Conservation (phyloP, 2,113 vertebrate genomes). For the Dolichallabes microphthalmus region DNA sequence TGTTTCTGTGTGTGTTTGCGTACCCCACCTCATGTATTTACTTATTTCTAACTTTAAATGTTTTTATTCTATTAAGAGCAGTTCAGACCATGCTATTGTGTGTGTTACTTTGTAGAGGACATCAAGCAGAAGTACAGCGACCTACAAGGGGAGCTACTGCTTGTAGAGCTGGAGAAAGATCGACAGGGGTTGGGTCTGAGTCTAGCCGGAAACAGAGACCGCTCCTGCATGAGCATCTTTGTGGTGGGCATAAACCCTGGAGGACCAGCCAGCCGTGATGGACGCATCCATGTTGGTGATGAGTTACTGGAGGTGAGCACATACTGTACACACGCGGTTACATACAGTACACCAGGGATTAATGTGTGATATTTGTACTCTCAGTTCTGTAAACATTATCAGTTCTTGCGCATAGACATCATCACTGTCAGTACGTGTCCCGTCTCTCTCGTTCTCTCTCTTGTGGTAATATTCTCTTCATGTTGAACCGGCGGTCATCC, state of each 20-base stretch:
- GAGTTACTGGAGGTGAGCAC: conserved; percentile 88
- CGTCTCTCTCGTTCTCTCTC: conserved; percentile 14
- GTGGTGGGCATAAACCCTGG: conserved; percentile 89
- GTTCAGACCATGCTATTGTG: background rate
- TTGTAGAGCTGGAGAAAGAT: conserved; percentile 95
- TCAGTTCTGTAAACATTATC: conserved; percentile 5
- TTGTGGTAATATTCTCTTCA: conserved; percentile 26
- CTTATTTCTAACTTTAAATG: too few species aligned
- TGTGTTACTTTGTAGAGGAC: conserved; percentile 74
- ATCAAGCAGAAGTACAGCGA: conserved; percentile 92
- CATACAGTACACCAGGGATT: background rate
- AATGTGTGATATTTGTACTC: background rate
- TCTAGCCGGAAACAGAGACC: conserved; percentile 91
- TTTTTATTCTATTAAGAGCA: background rate
- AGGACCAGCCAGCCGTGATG: conserved; percentile 81
- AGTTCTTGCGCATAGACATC: background rate
- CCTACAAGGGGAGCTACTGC: conserved; percentile 84
- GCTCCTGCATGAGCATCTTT: conserved; percentile 90
- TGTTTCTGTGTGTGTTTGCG: too few species aligned
- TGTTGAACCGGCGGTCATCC: conserved; percentile 39
- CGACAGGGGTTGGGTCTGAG: conserved; percentile 92
- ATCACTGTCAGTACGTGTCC: background rate
- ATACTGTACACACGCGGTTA: background rate
- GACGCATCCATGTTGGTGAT: conserved; percentile 84
- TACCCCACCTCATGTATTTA: background rate